Evolutionary conservation across 2,888 invertebrate genomes (phyloP).

Genomic region (Dynastes maya): DNA sequence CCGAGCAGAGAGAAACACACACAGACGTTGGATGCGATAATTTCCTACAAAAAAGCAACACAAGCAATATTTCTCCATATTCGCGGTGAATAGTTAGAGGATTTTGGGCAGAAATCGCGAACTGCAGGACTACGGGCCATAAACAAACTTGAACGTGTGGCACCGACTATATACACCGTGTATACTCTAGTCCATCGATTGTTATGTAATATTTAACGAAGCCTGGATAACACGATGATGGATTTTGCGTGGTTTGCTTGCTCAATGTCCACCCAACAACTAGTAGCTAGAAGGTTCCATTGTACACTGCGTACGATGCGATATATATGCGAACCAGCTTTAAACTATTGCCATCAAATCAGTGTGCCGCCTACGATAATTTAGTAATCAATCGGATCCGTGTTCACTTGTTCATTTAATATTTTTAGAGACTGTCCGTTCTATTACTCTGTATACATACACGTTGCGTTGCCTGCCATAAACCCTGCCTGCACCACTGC

Average conservation of each 20-base stretch:
- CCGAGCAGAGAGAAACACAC: too few relatives aligned
- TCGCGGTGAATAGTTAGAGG: constrained; percentile 45
- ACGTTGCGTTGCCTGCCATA: constrained; percentile 23
- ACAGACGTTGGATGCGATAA: constrained; percentile 35
- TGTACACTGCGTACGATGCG: constrained; percentile 30
- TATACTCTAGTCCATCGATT: constrained; percentile 53
- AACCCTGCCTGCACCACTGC: constrained; percentile 16
- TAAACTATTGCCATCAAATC: constrained; percentile 58
- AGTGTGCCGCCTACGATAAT: constrained; percentile 54
- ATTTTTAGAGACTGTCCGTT: constrained; percentile 47
- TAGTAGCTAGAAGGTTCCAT: constrained; percentile 3
- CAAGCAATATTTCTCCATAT: constrained; percentile 46
- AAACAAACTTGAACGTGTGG: constrained; percentile 45
- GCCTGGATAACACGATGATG: constrained; percentile 56
- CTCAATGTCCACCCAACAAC: constrained; percentile 39
- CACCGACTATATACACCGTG: constrained; percentile 2
- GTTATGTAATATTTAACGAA: constrained; percentile 57
- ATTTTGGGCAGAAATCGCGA: constrained; percentile 45
- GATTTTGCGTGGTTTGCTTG: constrained; percentile 54
- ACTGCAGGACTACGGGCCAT: constrained; percentile 32
- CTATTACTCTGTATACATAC: constrained; percentile 30
- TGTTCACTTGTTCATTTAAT: constrained; percentile 51
- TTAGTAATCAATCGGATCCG: constrained; percentile 55
- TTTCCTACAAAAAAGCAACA: constrained; percentile 45
- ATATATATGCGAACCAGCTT: constrained; percentile 53